A percentile compares a stretch with the other conserved stretches of the same genome.
phyloP scores from a whole-genome alignment of 2,888 invertebrate genomes.

The Salticus scenicus region DNA sequence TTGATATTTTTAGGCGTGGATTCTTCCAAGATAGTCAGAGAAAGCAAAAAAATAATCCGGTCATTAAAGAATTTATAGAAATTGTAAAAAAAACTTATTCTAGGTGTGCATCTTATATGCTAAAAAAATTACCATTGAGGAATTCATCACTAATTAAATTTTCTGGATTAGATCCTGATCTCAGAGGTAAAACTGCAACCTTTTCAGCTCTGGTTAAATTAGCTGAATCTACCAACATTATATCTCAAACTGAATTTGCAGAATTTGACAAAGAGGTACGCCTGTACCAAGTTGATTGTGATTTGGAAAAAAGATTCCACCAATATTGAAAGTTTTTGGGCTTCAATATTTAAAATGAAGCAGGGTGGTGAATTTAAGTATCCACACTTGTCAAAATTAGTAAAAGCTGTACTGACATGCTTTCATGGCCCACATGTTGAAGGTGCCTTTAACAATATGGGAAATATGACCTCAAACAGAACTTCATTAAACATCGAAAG shows the following conservation, averaged over 20 bases:
- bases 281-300: not conserved
- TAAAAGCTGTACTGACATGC: not conserved
- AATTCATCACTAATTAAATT: not conserved
- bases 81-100: not conserved
- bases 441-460: not conserved
- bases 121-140: not conserved
- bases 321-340: not conserved
- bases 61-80: not conserved
- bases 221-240: not conserved
- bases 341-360: not conserved
- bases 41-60: not conserved
- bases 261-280: not conserved
- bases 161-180: not conserved
- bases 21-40: not conserved
- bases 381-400: not conserved
- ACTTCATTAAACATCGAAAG: not conserved
- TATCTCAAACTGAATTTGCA: not conserved
- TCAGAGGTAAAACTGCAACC: not conserved
- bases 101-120: not conserved
- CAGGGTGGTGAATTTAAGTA: not conserved
- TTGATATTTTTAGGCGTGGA: not conserved
- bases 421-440: not conserved
- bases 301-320: not conserved
- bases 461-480: not conserved
- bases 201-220: not conserved